A percentile compares a stretch with the other conserved stretches of the same genome.
These are phyloP conservation scores for Psix sp. DNA, from an alignment of 1,140 invertebrate genomes.

Conservation along the genomic window DNA sequence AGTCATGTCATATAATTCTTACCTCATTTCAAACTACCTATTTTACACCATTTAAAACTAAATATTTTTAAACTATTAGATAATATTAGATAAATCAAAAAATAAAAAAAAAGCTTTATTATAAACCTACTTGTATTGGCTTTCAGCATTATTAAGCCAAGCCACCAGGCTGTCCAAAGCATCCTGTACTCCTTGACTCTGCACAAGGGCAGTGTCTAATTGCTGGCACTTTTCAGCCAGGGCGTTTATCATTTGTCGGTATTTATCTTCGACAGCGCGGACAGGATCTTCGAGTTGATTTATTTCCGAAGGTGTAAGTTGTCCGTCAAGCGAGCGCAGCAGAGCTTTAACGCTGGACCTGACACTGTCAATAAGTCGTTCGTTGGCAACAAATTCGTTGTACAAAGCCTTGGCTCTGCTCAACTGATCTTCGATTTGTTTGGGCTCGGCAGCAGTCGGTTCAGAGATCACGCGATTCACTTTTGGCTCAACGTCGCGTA, in stretches of 20 bases:
- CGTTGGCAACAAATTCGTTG: slow-evolving; percentile 91
- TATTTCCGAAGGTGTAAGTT: slow-evolving; percentile 86
- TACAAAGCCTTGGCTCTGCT: slow-evolving; percentile 89
- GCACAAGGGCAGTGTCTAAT: slow-evolving; percentile 91
- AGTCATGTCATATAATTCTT: too few species aligned
- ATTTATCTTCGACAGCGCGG: slow-evolving; percentile 85
- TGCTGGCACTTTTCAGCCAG: slow-evolving; percentile 88
- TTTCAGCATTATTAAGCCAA: slow-evolving; percentile 92
- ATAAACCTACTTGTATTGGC: slow-evolving; percentile 84
- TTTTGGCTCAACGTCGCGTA: slow-evolving; percentile 88
- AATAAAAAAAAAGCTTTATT: background rate
- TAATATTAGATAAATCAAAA: too few species aligned
- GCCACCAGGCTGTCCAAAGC: slow-evolving; percentile 89
- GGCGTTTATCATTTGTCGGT: slow-evolving; percentile 84
- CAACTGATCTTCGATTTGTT: slow-evolving; percentile 91
- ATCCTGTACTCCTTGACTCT: slow-evolving; percentile 96
- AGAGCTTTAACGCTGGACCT: slow-evolving; percentile 84
- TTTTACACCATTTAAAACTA: too few species aligned
- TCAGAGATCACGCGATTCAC: slow-evolving; percentile 87
- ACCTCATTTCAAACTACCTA: too few species aligned
- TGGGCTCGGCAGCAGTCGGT: slow-evolving; percentile 89
- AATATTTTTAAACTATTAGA: too few species aligned
- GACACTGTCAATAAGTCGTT: slow-evolving; percentile 88
- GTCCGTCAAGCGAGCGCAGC: slow-evolving; percentile 86
- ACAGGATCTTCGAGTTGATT: slow-evolving; percentile 88